Evolutionary conservation across 35 echinoderm and acorn worm genomes (phyloP).

Genomic region (Anneissia japonica): DNA sequence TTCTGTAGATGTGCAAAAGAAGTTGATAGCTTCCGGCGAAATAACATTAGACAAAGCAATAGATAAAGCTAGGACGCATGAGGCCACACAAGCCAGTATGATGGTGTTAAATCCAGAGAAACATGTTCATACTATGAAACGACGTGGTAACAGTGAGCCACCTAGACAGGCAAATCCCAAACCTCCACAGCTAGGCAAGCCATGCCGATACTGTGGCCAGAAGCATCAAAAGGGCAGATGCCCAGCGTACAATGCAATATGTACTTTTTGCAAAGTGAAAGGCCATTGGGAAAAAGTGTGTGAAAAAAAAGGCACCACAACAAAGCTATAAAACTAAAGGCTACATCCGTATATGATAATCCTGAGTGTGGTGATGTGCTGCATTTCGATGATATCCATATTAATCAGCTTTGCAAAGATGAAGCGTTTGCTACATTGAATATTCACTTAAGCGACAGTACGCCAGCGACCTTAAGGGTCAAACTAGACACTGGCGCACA

Average conservation of each 20-base stretch:
- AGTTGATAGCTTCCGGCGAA: slow-evolving; percentile 23
- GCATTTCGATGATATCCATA: not conserved
- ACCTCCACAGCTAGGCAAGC: not conserved
- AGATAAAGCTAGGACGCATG: slow-evolving; percentile 42
- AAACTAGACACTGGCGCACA: slow-evolving; percentile 33
- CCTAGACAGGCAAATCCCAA: not conserved
- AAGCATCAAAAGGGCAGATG: slow-evolving; percentile 16
- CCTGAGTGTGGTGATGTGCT: too few relatives aligned
- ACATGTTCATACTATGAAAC: not conserved
- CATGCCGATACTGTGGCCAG: slow-evolving; percentile 6
- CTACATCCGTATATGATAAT: not conserved
- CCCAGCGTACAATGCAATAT: slow-evolving; percentile 28
- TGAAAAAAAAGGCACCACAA: not conserved
- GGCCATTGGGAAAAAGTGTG: slow-evolving; percentile 52
- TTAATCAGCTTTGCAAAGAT: not conserved
- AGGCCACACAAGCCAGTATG: slow-evolving; percentile 28
- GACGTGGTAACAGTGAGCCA: not conserved
- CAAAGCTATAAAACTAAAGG: not conserved
- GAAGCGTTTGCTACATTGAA: slow-evolving; percentile 8
- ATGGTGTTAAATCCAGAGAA: not conserved
- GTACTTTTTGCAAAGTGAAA: slow-evolving; percentile 15
- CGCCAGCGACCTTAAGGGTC: slow-evolving; percentile 27
- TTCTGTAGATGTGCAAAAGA: slow-evolving; percentile 39
- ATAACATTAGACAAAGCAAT: slow-evolving; percentile 43
- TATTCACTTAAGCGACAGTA: not conserved